Base-by-base conservation (phyloP, 1,140 invertebrate species). In the Choristoneura fumiferana region DNA sequence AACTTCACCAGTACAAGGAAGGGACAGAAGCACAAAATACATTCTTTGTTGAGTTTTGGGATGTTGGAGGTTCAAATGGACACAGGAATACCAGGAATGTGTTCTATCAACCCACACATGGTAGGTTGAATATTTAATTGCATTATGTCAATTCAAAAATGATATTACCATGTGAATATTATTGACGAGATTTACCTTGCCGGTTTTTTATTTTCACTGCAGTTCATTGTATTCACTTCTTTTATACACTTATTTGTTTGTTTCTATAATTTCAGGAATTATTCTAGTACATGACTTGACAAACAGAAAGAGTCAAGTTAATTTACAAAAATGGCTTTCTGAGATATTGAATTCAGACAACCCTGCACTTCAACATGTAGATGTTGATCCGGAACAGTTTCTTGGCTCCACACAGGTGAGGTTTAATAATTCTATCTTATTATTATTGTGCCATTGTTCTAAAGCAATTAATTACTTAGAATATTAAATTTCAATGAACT, bases 241-340 rank as follows among this genome's bases (percentile, higher is more conserved):
- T n/a, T n/a, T n/a, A n/a, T n/a, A n/a, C n/a, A n/a, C n/a, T n/a
- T n/a, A 37, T 40, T 57, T 37, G 1, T 29, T 29, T 29, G 22
- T 29, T 6, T 55, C 49, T 60, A 38, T 54, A 4, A 71, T 91
- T 91, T 60, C 70, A 96, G 95, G 95, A 62, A 96, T 98, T 49
- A 96, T 98, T 72, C 90, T 99, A 43, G 97, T 99, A 8, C 97
- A 99, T 90, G 98, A 99, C 90, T 91, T 99, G 67, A 98, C 96
- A 15, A 99, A 99, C 84, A 92, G 96, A 70, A 99, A 99, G 87
- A 98, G 97, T 53, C 96, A 99, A 84, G 92, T 96, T 62, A 98
- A 99, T 91, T 90, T 99, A 43, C 92, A 95, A 62, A 95, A 97
- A 87, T 99, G 98, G 98, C 84, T 99, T 1, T 93, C 94, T 57